A percentile compares a stretch with the other conserved stretches of the same genome.
These are phyloP conservation scores for Nephrotoma guestfalica DNA, from an alignment of 2,888 invertebrate species.

Conservation along the genomic window DNA sequence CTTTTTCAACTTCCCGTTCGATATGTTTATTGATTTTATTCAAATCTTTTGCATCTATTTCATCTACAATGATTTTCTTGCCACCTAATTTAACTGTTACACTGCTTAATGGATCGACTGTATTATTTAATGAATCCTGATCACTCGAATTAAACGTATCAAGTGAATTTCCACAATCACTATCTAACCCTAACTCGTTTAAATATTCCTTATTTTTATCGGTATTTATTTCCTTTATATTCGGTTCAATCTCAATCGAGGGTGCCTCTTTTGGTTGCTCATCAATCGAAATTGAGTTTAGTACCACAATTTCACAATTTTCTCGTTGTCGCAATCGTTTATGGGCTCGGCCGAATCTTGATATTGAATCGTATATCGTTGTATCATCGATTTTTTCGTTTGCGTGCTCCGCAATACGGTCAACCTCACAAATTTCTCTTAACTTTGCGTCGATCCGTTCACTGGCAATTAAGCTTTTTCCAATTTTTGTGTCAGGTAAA, in stretches of 20 bases:
- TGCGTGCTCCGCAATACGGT: neutral
- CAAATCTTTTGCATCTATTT: slow-evolving; percentile 8
- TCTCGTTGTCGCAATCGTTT: slow-evolving; percentile 26
- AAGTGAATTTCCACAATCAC: slow-evolving; percentile 9
- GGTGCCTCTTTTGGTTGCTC: slow-evolving; percentile 23
- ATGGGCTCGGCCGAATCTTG: slow-evolving; percentile 27
- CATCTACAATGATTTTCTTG: slow-evolving; percentile 10
- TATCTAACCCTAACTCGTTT: slow-evolving; percentile 8
- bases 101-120: neutral
- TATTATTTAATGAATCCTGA: neutral
- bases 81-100: slow-evolving; percentile 8
- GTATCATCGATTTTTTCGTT: neutral
- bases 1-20: neutral
- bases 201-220: slow-evolving; percentile 7
- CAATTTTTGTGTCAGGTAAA: slow-evolving; percentile 52
- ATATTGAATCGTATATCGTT: slow-evolving; percentile 24
- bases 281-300: slow-evolving; percentile 10
- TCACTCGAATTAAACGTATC: slow-evolving; percentile 6
- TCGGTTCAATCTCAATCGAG: slow-evolving; percentile 23
- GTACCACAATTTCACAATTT: slow-evolving; percentile 9
- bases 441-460: slow-evolving; percentile 58
- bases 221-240: neutral
- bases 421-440: slow-evolving; percentile 28
- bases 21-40: neutral
- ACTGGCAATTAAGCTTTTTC: slow-evolving; percentile 52